Base-by-base conservation (phyloP, 2,888 invertebrate species). In the Ethmia dodecea region DNA sequence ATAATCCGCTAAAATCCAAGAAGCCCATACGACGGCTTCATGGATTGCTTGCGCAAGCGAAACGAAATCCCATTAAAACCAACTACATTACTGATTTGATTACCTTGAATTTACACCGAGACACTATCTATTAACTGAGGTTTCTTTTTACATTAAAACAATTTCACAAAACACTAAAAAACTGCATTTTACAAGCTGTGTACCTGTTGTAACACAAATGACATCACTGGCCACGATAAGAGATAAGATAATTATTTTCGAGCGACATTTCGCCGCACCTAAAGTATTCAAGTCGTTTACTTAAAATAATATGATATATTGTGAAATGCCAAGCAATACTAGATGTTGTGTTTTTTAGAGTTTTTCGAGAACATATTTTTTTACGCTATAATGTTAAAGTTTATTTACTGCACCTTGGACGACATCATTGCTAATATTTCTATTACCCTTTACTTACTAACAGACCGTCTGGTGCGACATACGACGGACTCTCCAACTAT, bases 141-240 rank as follows among this genome's bases (percentile, higher is more conserved):
- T n/a, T n/a, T n/a, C n/a, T 26, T 26, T 11, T 11, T 9, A 11
- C 26, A 26, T 2, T 26, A 25, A 34, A 24, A 33, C 43, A 28
- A 43, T 47, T 49, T 38, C 47, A 46, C 43, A 32, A 43, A 47
- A 32, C 16, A 39, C 45, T 36, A 29, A 49, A 35, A 52, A 60
- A 62, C 47, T 60, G 54, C 55, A 62, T 33, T 43, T 43, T 40
- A 29, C 20, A 27, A 22, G 42, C 47, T 45, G 55, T 60, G 55
- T 62, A 60, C 57, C 60, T 62, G 60, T 71, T 63, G n/a, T n/a
- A 56, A 57, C 56, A 36, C 41, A 40, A 53, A 58, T 77, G 77
- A 75, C 73, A 71, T 80, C 75, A 76, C 51, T 40, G 45, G 35
- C 38, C 15, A 43, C 46, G 75, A 79, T 77, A 73, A 78, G 80